These are phyloP conservation scores for Phycodurus eques DNA, from an alignment of 2,113 vertebrate genomes.

Conservation along the genomic window DNA sequence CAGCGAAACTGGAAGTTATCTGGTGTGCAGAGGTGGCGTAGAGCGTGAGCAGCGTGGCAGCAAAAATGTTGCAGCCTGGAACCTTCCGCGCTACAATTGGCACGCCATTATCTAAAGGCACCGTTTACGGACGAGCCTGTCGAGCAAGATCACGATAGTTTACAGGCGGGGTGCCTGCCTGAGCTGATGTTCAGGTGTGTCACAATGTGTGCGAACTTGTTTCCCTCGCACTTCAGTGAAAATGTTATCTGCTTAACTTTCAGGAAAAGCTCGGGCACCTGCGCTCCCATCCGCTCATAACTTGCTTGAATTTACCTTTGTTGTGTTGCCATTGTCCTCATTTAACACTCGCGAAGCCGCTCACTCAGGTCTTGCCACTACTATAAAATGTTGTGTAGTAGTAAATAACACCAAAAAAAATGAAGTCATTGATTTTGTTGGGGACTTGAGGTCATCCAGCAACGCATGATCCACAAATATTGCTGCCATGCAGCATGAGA, in stretches of 20 bases:
- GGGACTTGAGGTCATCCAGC: too few relatives aligned
- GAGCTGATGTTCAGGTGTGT: conserved; percentile 56
- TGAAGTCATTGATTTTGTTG: too few relatives aligned
- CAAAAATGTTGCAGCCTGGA: conserved; percentile 17
- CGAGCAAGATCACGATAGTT: conserved; percentile 48
- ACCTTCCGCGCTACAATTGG: conserved; percentile 36
- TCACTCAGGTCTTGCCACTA: not conserved
- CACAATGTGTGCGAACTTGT: conserved; percentile 55
- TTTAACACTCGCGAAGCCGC: not conserved
- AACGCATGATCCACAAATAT: not conserved
- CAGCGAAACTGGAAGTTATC: not conserved
- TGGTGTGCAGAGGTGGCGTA: conserved; percentile 1
- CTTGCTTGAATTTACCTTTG: not conserved
- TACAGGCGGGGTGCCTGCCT: conserved; percentile 44
- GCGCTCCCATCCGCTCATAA: not conserved
- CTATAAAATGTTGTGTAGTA: not conserved
- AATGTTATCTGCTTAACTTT: not conserved
- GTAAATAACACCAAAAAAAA: too few relatives aligned
- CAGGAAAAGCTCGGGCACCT: not conserved
- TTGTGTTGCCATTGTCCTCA: not conserved
- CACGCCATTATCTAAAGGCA: conserved; percentile 35
- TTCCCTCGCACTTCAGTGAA: conserved; percentile 36
- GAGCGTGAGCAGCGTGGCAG: conserved; percentile 11
- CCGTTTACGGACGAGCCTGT: conserved; percentile 47
- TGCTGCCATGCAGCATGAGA: not conserved